phyloP scores from a whole-genome alignment of 2,113 vertebrate genomes.

The Indicator indicator region DNA sequence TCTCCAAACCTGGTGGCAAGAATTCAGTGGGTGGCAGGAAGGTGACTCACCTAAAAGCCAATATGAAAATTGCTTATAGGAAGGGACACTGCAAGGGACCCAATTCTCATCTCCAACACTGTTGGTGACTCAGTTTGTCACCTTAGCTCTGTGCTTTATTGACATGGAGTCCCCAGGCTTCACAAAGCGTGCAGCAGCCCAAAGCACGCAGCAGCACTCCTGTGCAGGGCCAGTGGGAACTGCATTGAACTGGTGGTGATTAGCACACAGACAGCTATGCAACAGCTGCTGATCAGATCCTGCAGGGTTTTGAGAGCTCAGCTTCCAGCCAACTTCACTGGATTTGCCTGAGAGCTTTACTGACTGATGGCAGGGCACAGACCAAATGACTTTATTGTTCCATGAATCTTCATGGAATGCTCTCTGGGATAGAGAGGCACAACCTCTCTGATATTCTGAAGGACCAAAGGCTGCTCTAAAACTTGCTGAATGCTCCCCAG shows the following conservation, averaged over 20 bases:
- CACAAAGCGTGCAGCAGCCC: background rate
- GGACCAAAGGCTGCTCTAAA: background rate
- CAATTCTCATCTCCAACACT: background rate
- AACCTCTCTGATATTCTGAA: background rate
- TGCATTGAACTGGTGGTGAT: background rate
- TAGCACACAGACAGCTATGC: background rate
- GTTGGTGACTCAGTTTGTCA: background rate
- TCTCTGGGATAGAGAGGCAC: background rate
- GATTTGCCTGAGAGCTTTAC: background rate
- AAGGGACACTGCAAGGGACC: background rate
- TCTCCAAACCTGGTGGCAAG: background rate
- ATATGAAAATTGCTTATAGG: background rate
- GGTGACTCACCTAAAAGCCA: background rate
- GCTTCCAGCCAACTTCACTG: background rate
- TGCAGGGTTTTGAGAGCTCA: background rate
- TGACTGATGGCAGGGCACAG: background rate
- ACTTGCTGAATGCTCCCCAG: background rate
- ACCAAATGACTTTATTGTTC: background rate
- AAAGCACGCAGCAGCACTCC: background rate
- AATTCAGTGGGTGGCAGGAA: background rate
- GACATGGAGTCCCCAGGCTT: background rate
- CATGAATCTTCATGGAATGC: background rate
- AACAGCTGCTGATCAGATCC: background rate
- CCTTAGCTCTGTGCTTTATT: background rate
- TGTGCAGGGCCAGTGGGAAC: background rate